Conservation (phyloP, 2,888 invertebrate genomes). For the Monochamus alternatus region DNA sequence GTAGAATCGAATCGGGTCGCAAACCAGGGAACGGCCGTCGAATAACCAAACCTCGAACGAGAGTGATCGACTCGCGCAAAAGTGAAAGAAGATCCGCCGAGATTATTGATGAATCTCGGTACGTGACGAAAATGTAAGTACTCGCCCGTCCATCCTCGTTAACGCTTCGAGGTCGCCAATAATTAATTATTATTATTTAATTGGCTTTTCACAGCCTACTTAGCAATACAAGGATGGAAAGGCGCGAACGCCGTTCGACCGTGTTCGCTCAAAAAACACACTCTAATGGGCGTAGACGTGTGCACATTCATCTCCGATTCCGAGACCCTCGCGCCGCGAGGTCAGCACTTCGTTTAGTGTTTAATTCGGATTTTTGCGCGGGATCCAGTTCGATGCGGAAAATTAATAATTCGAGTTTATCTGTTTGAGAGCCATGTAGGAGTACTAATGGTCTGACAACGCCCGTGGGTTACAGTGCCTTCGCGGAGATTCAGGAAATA, state of each 20-base stretch:
- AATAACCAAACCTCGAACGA: background rate
- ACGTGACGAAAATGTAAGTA: conserved; percentile 11
- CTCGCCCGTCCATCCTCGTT: background rate
- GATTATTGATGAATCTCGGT: conserved; percentile 5
- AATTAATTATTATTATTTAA: conserved; percentile 12
- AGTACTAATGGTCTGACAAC: background rate
- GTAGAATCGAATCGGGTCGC: background rate
- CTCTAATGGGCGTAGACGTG: conserved; percentile 5
- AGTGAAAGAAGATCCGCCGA: conserved; percentile 13
- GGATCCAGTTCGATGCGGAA: background rate
- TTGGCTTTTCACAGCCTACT: conserved; percentile 12
- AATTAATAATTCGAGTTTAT: background rate
- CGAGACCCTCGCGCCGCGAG: background rate
- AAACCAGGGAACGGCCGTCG: background rate
- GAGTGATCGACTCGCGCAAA: background rate
- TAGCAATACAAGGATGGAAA: conserved; percentile 10
- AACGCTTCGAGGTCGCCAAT: background rate
- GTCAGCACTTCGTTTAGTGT: background rate
- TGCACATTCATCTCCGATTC: background rate
- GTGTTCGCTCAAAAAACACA: background rate
- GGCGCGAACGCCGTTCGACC: background rate
- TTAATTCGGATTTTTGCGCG: background rate
- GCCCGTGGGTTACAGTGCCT: background rate
- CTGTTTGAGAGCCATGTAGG: background rate
- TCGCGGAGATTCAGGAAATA: background rate